Evolutionary conservation across 2,113 vertebrate genomes (phyloP).

Genomic region (Muscicapa adusta): DNA sequence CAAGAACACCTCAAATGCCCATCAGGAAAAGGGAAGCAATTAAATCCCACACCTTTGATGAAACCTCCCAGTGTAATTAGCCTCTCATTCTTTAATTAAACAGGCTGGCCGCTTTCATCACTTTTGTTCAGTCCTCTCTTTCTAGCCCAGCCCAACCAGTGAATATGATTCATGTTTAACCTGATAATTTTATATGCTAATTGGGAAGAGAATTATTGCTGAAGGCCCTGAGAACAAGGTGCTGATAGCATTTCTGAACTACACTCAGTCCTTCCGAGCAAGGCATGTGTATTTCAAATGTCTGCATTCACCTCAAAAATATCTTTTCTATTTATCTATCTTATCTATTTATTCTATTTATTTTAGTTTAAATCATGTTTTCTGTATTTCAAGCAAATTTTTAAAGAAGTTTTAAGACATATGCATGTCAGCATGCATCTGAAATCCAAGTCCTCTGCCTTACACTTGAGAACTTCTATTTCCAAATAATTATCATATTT

Average conservation of each 20-base stretch:
- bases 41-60: background rate
- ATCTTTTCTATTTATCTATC: background rate
- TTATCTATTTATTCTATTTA: too few species aligned
- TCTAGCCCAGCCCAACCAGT: background rate
- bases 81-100: background rate
- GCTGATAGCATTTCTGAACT: background rate
- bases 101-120: background rate
- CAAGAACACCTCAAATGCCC: background rate
- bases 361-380: background rate
- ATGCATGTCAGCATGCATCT: background rate
- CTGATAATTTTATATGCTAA: background rate
- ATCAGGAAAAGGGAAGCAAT: background rate
- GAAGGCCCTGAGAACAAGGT: background rate
- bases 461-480: background rate
- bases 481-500: background rate
- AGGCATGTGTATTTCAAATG: background rate
- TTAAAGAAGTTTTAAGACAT: background rate
- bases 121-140: background rate
- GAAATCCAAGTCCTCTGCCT: background rate
- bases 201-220: background rate
- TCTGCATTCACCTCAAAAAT: background rate
- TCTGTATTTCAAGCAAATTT: background rate
- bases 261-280: fast-evolving
- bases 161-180: background rate
- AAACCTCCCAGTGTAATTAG: background rate